phyloP scores from a whole-genome alignment of 1,140 invertebrate species.

The Chironomus striatipennis region DNA sequence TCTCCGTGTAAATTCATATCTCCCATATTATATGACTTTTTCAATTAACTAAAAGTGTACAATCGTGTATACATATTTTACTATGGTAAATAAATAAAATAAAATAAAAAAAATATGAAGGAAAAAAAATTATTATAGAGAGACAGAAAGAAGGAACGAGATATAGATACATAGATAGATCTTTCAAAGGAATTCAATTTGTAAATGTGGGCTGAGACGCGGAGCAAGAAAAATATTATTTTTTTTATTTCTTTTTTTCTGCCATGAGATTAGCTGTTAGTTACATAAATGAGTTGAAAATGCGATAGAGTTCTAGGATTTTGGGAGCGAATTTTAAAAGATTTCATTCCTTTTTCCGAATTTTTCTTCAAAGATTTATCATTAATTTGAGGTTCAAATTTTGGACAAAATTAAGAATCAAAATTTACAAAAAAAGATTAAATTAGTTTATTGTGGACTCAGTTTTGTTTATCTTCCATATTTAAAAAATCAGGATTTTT shows the following conservation, averaged over 20 bases:
- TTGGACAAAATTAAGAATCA: background rate
- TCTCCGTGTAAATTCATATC: too few relatives aligned
- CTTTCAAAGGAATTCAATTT: background rate
- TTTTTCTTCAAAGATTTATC: too few relatives aligned
- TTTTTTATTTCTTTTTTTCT: background rate
- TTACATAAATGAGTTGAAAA: background rate
- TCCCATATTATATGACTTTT: too few relatives aligned
- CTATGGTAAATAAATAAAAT: background rate
- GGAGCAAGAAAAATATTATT: background rate
- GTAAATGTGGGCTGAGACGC: constrained; percentile 10
- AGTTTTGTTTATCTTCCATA: too few relatives aligned
- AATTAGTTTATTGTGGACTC: background rate
- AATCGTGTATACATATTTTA: too few relatives aligned
- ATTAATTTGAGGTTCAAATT: too few relatives aligned
- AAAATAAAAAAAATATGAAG: background rate
- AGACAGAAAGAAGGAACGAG: background rate
- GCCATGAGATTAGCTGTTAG: background rate
- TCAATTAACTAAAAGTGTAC: too few relatives aligned
- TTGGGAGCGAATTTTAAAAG: too few relatives aligned
- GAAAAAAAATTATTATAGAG: background rate
- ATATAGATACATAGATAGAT: background rate
- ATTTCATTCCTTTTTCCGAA: too few relatives aligned
- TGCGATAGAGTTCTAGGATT: background rate
- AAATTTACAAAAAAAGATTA: background rate
- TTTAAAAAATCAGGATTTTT: too few relatives aligned